Conservation (phyloP, 2,113 vertebrate species). For the Mormyrus iriodes region DNA sequence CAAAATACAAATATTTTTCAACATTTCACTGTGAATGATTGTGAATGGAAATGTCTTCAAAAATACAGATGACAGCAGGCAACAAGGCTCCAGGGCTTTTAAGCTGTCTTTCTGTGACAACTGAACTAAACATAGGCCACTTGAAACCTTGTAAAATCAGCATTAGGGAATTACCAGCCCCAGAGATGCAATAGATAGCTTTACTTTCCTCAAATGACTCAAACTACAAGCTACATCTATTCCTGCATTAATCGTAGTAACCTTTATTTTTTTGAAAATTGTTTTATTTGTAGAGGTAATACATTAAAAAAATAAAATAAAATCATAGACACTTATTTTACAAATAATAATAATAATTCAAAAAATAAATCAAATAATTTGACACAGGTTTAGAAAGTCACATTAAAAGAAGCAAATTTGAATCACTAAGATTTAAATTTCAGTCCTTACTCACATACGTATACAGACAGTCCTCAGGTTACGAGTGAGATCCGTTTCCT, state of each 20-base stretch:
- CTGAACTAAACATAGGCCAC: background rate
- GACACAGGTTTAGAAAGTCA: background rate
- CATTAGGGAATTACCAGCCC: background rate
- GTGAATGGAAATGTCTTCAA: background rate
- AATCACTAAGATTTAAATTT: background rate
- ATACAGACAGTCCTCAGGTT: background rate
- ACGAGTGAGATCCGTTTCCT: background rate
- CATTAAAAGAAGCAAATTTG: background rate
- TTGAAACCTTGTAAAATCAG: background rate
- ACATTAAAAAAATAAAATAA: background rate
- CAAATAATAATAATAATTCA: background rate
- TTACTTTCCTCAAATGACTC: background rate
- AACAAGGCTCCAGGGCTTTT: background rate
- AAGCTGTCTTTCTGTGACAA: conserved; percentile 20
- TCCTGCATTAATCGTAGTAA: background rate
- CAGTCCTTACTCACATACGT: background rate
- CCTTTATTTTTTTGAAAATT: background rate
- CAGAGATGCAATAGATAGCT: background rate
- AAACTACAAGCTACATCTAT: background rate
- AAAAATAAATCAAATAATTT: background rate
- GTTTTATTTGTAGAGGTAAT: background rate
- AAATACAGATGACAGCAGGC: conserved; percentile 1
- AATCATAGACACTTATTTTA: no score
- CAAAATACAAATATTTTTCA: background rate
- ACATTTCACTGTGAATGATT: background rate